Conservation (phyloP, 2,888 invertebrate genomes). For the Drosophila mimetica region DNA sequence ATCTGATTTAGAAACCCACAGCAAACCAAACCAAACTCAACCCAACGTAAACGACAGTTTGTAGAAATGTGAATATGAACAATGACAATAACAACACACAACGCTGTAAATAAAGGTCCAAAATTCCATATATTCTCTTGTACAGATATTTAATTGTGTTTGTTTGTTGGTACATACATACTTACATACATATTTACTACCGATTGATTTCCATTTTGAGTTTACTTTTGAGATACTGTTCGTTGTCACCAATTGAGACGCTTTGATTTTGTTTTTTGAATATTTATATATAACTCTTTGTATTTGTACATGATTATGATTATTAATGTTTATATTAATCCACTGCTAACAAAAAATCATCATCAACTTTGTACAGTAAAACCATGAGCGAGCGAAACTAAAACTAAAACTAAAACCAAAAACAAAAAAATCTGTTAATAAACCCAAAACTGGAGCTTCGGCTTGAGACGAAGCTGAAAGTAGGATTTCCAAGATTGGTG, state of each 20-base stretch:
- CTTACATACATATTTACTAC: constrained; percentile 54
- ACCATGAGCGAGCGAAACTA: constrained; percentile 57
- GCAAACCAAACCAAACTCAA: background rate
- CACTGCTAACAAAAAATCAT: constrained; percentile 70
- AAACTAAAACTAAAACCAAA: constrained; percentile 22
- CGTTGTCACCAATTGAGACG: constrained; percentile 73
- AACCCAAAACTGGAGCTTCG: constrained; percentile 31
- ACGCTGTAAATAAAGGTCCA: constrained; percentile 65
- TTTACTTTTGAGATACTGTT: constrained; percentile 62
- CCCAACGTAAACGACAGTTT: constrained; percentile 16
- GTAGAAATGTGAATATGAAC: constrained; percentile 28
- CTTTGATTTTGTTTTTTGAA: constrained; percentile 68
- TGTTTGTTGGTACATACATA: constrained; percentile 71
- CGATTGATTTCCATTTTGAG: constrained; percentile 48
- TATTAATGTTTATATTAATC: constrained; percentile 77
- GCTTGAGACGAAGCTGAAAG: constrained; percentile 38
- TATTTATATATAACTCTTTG: constrained; percentile 66
- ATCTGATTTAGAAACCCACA: constrained; percentile 5
- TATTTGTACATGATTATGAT: constrained; percentile 73
- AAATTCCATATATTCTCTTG: constrained; percentile 64
- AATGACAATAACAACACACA: constrained; percentile 59
- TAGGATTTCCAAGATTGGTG: constrained; percentile 47
- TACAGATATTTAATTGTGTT: constrained; percentile 74
- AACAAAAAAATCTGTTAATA: constrained; percentile 49
- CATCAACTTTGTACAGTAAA: constrained; percentile 72